Conservation (phyloP, 2,113 vertebrate genomes). For the Arothron firmamentum region DNA sequence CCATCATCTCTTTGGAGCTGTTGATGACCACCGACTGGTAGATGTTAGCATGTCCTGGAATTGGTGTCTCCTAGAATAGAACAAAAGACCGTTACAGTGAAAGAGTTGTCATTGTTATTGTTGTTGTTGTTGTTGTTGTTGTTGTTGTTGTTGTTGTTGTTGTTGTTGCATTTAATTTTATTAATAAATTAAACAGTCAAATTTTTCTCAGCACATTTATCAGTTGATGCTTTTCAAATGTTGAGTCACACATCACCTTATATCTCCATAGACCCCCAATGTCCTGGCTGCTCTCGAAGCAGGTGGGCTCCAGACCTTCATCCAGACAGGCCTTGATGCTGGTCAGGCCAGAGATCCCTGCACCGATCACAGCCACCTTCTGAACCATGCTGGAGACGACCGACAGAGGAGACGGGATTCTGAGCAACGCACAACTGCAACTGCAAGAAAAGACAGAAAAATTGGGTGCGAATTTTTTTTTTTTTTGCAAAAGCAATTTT, state of each 20-base stretch:
- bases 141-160: too few relatives aligned
- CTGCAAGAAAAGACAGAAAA: not conserved
- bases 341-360: slow-evolving; percentile 73
- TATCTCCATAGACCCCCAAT: slow-evolving; percentile 83
- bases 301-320: slow-evolving; percentile 79
- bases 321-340: slow-evolving; percentile 82
- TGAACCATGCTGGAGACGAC: slow-evolving; percentile 37
- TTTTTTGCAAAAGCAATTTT: too few relatives aligned
- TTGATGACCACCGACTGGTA: slow-evolving; percentile 76
- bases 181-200: too few relatives aligned
- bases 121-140: too few relatives aligned
- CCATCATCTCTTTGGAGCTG: slow-evolving; percentile 85
- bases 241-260: slow-evolving; percentile 53
- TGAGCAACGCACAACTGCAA: not conserved
- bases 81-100: not conserved
- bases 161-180: too few relatives aligned
- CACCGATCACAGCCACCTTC: slow-evolving; percentile 77
- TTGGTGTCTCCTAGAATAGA: slow-evolving; percentile 27
- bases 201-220: too few relatives aligned
- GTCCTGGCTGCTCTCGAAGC: slow-evolving; percentile 78
- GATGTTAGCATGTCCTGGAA: slow-evolving; percentile 45
- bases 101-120: not conserved
- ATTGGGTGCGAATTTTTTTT: not conserved
- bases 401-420: not conserved
- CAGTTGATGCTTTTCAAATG: not conserved